A percentile compares a stretch with the other conserved stretches of the same genome.
Evolutionary conservation across 2,797 vertebrate genomes (phyloP).

Genomic region (Melopsittacus undulatus): DNA sequence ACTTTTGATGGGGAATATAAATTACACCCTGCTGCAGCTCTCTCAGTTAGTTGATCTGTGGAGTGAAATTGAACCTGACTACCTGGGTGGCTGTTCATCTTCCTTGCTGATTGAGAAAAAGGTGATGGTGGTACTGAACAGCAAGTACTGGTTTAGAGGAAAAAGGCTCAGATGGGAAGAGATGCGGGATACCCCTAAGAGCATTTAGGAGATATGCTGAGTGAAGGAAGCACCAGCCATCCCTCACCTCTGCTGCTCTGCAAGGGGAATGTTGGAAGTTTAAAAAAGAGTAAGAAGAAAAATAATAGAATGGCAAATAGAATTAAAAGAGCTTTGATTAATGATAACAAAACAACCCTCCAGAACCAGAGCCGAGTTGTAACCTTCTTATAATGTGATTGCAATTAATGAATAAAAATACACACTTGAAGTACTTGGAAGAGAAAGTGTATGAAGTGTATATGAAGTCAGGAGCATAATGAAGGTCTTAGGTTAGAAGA

Average conservation of each 20-base stretch:
- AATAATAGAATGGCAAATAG: neutral
- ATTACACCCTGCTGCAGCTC: conserved; percentile 47
- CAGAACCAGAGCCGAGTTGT: neutral
- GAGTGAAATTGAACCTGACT: conserved; percentile 62
- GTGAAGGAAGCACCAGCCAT: neutral
- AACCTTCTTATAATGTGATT: neutral
- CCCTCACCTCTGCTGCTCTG: neutral
- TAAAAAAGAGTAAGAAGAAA: neutral
- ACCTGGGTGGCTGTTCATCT: conserved; percentile 32
- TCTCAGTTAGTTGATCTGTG: conserved; percentile 55
- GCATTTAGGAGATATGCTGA: neutral
- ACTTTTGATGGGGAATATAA: conserved; percentile 54
- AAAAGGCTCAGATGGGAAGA: neutral
- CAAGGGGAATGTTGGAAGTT: neutral
- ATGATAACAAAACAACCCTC: neutral
- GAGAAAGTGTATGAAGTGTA: neutral
- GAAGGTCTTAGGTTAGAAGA: neutral
- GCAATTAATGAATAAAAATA: neutral
- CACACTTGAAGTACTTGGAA: neutral
- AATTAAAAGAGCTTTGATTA: neutral
- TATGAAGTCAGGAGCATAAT: neutral
- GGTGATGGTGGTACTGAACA: conserved; percentile 12
- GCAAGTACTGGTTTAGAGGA: neutral
- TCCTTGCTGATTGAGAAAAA: conserved; percentile 60
- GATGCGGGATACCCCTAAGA: neutral